Conservation (phyloP, 1,140 invertebrate species). For the Caerostris extrusa region DNA sequence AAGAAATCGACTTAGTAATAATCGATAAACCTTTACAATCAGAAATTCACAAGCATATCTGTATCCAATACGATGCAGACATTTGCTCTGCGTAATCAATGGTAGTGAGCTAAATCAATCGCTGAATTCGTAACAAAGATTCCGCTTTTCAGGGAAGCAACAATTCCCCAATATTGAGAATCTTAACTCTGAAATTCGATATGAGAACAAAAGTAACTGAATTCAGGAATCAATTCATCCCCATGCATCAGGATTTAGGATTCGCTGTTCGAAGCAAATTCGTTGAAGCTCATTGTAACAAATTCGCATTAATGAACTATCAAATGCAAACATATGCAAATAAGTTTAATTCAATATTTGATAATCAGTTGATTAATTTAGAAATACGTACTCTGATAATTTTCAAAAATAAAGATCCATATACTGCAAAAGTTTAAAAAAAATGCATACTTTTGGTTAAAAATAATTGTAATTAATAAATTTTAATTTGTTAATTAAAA, state of each 20-base stretch:
- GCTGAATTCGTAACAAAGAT: not conserved
- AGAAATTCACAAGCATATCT: not conserved
- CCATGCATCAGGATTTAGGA: not conserved
- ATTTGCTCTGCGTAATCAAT: not conserved
- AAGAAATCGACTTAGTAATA: not conserved
- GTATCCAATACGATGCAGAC: constrained; percentile 10
- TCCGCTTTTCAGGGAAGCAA: not conserved
- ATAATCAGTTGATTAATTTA: not conserved
- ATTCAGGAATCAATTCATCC: not conserved
- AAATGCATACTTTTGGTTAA: no score
- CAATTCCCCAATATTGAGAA: not conserved
- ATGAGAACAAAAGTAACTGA: not conserved
- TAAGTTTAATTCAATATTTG: not conserved
- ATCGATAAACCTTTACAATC: not conserved
- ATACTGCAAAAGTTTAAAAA: no score
- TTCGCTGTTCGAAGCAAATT: not conserved
- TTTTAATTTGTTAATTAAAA: no score
- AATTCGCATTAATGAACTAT: not conserved
- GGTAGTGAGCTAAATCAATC: not conserved
- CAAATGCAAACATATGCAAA: not conserved
- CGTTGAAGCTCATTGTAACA: not conserved
- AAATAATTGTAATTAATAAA: no score
- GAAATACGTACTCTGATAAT: not conserved
- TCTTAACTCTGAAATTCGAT: not conserved
- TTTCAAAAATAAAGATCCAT: not conserved